Evolutionary conservation across 2,113 vertebrate genomes (phyloP).

Genomic region (Pelodiscus sinensis): DNA sequence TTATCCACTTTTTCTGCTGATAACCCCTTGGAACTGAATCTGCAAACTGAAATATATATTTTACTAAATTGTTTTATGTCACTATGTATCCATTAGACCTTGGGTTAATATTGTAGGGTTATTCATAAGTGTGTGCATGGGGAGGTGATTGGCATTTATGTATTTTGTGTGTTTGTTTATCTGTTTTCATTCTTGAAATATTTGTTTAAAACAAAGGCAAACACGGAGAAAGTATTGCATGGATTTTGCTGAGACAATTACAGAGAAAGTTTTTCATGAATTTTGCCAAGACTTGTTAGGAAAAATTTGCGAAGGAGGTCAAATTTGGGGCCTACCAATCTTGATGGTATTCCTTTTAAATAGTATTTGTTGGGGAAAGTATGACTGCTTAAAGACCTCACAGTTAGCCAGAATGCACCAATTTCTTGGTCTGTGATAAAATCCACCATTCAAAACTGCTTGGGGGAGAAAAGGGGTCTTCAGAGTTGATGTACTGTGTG

Average conservation of each 20-base stretch:
- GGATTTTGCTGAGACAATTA: neutral
- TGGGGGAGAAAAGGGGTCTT: neutral
- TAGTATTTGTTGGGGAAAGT: slow-evolving; percentile 17
- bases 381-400: neutral
- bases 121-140: neutral
- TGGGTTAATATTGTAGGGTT: neutral
- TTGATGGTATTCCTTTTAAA: slow-evolving; percentile 23
- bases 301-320: rapidly evolving
- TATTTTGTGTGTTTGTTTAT: neutral
- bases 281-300: neutral
- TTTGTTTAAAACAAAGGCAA: neutral
- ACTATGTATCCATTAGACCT: neutral
- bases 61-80: slow-evolving; percentile 6
- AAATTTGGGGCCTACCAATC: slow-evolving; percentile 13
- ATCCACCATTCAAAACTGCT: slow-evolving; percentile 12
- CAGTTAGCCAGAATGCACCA: slow-evolving; percentile 18
- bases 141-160: neutral
- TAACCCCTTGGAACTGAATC: neutral
- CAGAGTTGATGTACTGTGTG: neutral
- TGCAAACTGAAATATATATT: neutral
- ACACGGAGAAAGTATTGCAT: neutral
- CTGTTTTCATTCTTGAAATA: rapidly evolving
- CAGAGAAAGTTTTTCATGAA: neutral
- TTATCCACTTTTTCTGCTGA: neutral
- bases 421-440: slow-evolving; percentile 25